Conservation (phyloP, 2,888 invertebrate species). For the Allygus modestus region DNA sequence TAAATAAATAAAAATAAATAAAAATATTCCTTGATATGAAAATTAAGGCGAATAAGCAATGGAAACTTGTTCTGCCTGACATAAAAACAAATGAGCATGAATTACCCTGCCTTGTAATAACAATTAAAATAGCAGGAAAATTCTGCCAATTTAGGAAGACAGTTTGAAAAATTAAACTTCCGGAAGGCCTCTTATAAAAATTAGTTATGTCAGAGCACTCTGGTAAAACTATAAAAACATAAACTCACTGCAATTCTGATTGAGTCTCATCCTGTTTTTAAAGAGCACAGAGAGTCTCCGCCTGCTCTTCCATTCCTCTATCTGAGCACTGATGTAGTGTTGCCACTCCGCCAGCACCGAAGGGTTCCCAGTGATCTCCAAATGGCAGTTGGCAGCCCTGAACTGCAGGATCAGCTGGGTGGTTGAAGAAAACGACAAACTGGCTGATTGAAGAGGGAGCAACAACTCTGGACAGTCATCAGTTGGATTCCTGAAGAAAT, state of each 20-base stretch:
- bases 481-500: background rate
- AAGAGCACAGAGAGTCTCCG: conserved; percentile 42
- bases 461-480: background rate
- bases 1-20: too few species aligned
- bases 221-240: too few species aligned
- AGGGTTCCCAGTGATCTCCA: conserved; percentile 12
- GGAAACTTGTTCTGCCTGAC: too few species aligned
- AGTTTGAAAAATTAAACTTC: too few species aligned
- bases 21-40: too few species aligned
- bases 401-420: conserved; percentile 35
- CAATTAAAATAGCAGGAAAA: too few species aligned
- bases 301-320: conserved; percentile 58
- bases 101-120: too few species aligned
- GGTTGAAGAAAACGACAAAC: conserved; percentile 8
- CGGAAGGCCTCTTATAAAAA: too few species aligned
- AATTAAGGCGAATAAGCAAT: too few species aligned
- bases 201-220: too few species aligned
- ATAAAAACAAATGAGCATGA: too few species aligned
- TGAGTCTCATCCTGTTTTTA: conserved; percentile 53
- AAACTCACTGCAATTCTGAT: conserved; percentile 32
- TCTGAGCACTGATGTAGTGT: conserved; percentile 13
- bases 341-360: conserved; percentile 41
- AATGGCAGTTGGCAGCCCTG: conserved; percentile 14
- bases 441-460: conserved; percentile 14
- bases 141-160: too few species aligned